These are phyloP conservation scores for Oxystoma pomonae DNA, from an alignment of 2,888 invertebrate genomes.

Conservation along the genomic window DNA sequence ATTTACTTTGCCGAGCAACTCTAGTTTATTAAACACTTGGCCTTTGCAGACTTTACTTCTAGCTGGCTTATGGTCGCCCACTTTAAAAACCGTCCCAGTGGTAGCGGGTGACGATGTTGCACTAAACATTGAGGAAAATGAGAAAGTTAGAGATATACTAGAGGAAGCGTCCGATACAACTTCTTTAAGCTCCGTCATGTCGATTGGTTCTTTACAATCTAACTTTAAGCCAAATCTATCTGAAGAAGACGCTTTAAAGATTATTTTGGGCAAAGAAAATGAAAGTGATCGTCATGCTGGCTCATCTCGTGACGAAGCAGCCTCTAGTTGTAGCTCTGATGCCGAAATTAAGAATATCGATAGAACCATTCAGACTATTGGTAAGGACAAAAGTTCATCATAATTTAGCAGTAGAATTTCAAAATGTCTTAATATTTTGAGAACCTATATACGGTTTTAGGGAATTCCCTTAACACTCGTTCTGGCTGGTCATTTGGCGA, in stretches of 20 bases:
- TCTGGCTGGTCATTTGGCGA: conserved; percentile 61
- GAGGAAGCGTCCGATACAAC: conserved; percentile 41
- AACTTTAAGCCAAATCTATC: conserved; percentile 53
- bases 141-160: conserved; percentile 23
- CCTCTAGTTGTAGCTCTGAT: conserved; percentile 28
- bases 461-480: conserved; percentile 62
- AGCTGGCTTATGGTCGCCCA: conserved; percentile 82
- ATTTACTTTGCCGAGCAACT: conserved; percentile 75
- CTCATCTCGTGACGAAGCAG: conserved; percentile 21
- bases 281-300: conserved; percentile 22
- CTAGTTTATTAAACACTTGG: conserved; percentile 87
- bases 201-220: conserved; percentile 48
- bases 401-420: too few species aligned
- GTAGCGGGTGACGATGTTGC: conserved; percentile 76
- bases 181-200: conserved; percentile 44
- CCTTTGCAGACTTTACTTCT: conserved; percentile 75
- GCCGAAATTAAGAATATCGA: conserved; percentile 21
- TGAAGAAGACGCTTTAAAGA: conserved; percentile 70
- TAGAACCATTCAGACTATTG: too few species aligned
- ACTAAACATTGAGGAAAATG: conserved; percentile 45
- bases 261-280: conserved; percentile 57
- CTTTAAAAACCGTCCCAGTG: conserved; percentile 70
- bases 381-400: too few species aligned
- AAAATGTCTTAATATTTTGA: too few species aligned
- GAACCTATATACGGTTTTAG: conserved; percentile 44